Conservation (phyloP, 2,797 vertebrate genomes). For the Gastrophryne carolinensis region DNA sequence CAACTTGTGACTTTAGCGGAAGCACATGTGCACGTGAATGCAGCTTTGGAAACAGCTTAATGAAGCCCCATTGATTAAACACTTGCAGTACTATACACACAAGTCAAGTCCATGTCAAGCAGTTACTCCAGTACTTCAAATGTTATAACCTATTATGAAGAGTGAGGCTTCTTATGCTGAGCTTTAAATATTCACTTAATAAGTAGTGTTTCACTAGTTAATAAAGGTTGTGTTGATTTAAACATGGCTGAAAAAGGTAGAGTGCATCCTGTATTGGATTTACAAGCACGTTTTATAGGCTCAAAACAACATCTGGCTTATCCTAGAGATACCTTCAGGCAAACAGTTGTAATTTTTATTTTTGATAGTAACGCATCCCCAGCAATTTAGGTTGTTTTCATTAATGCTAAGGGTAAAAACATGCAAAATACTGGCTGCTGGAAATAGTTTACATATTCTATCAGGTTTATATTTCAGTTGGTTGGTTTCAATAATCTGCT, state of each 20-base stretch:
- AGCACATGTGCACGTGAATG: background rate
- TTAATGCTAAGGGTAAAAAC: constrained; percentile 24
- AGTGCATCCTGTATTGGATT: constrained; percentile 12
- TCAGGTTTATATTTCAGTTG: constrained; percentile 22
- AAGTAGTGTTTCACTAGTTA: background rate
- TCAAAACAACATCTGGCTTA: constrained; percentile 42
- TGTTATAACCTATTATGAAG: background rate
- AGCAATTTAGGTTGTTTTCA: constrained; percentile 13
- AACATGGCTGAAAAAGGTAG: constrained; percentile 1
- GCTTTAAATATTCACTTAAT: background rate
- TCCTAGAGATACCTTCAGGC: constrained; percentile 21
- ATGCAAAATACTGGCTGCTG: constrained; percentile 3
- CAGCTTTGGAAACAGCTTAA: background rate
- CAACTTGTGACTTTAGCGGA: background rate
- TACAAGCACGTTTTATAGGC: constrained; percentile 11
- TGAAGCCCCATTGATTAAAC: background rate
- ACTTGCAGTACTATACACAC: background rate
- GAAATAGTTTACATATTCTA: constrained; percentile 23
- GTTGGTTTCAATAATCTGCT: background rate
- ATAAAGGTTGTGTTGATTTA: constrained; percentile 8
- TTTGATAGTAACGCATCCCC: constrained; percentile 37
- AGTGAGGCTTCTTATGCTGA: background rate
- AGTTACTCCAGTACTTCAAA: background rate
- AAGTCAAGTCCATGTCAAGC: background rate
- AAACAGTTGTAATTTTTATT: constrained; percentile 11